These are phyloP conservation scores for Zaprionus taronus DNA, from an alignment of 1,140 invertebrate species.

Conservation along the genomic window DNA sequence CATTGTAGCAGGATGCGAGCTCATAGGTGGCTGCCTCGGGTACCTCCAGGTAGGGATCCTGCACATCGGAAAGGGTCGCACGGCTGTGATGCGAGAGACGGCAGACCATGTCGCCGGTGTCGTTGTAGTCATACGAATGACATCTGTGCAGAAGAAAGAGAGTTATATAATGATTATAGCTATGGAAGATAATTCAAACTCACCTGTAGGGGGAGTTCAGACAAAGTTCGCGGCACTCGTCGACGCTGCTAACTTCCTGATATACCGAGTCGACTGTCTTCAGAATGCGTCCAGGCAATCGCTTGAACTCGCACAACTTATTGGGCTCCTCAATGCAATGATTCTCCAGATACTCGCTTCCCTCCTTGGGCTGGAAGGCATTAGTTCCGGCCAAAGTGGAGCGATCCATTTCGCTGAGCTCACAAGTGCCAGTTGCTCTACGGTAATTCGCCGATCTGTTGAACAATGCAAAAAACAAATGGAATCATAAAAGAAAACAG, in stretches of 20 bases:
- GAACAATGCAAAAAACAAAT: slow-evolving; percentile 8
- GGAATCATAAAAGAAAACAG: background rate
- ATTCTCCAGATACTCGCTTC: slow-evolving; percentile 94
- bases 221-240: slow-evolving; percentile 94
- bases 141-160: slow-evolving; percentile 86
- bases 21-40: slow-evolving; percentile 96
- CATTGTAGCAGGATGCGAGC: slow-evolving; percentile 96
- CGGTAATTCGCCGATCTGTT: slow-evolving; percentile 95
- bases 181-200: background rate
- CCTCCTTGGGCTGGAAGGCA: slow-evolving; percentile 89
- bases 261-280: slow-evolving; percentile 98
- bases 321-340: slow-evolving; percentile 95
- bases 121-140: slow-evolving; percentile 96
- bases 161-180: background rate
- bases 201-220: slow-evolving; percentile 92
- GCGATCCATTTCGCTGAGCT: slow-evolving; percentile 94
- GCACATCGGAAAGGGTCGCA: slow-evolving; percentile 94
- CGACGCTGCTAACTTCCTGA: slow-evolving; percentile 93
- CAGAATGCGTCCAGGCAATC: slow-evolving; percentile 92
- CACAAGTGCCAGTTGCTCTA: slow-evolving; percentile 92
- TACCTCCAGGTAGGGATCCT: slow-evolving; percentile 95
- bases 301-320: slow-evolving; percentile 96
- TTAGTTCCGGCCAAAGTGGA: slow-evolving; percentile 92
- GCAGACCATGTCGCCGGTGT: slow-evolving; percentile 96
- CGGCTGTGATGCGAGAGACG: slow-evolving; percentile 96